phyloP scores from a whole-genome alignment of 2,113 vertebrate species.

The Monarcha castaneiventris region DNA sequence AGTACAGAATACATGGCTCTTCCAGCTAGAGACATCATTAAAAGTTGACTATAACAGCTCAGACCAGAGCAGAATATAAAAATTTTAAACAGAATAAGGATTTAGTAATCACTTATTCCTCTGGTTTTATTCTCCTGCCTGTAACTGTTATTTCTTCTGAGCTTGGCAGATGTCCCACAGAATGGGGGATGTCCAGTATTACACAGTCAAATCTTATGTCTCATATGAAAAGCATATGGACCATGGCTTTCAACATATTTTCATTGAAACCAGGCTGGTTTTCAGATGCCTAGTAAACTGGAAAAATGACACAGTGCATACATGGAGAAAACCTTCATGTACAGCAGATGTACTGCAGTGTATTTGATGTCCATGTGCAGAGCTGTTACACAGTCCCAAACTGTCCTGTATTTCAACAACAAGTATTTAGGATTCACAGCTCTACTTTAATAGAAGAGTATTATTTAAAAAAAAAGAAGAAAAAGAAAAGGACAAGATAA shows the following conservation, averaged over 20 bases:
- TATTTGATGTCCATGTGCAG: not conserved
- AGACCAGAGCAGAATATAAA: not conserved
- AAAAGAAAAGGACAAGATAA: not conserved
- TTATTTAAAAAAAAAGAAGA: not conserved
- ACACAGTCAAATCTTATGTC: not conserved
- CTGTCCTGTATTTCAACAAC: not conserved
- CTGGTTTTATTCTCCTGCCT: not conserved
- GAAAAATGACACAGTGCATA: not conserved
- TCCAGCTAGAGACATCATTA: not conserved
- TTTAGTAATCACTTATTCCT: not conserved
- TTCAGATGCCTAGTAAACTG: not conserved
- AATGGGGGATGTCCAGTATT: not conserved
- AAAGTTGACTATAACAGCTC: not conserved
- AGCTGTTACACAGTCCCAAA: not conserved
- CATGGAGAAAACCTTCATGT: not conserved
- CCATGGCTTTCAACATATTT: not conserved
- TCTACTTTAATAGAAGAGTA: not conserved
- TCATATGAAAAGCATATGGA: slow-evolving; percentile 13
- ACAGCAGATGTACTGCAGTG: not conserved
- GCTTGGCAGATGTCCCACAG: not conserved
- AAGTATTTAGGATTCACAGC: not conserved
- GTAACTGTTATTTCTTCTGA: slow-evolving; percentile 8
- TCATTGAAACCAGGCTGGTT: not conserved
- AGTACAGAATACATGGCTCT: not conserved
- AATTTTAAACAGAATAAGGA: not conserved